A percentile compares a stretch with the other conserved stretches of the same genome.
Evolutionary conservation across 2,113 vertebrate genomes (phyloP).

Genomic region (Blennius ocellaris): DNA sequence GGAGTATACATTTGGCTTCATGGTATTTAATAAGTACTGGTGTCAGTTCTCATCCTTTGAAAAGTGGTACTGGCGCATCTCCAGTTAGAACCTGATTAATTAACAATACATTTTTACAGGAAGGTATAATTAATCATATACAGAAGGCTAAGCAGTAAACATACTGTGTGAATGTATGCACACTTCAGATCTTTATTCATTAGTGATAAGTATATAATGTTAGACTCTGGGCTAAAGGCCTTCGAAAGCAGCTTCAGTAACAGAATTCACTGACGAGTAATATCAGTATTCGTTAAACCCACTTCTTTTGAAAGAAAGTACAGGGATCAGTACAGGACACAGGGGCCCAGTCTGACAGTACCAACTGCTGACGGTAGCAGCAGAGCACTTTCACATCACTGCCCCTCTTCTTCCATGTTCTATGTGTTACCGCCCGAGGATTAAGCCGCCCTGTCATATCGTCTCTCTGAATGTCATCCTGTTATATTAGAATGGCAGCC

Average conservation of each 20-base stretch:
- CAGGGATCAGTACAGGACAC: neutral
- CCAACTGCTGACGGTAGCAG: neutral
- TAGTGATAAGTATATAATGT: too few relatives aligned
- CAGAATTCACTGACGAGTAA: neutral
- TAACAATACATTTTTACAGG: too few relatives aligned
- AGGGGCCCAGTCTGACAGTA: neutral
- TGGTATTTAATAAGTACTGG: too few relatives aligned
- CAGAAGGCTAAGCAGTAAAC: too few relatives aligned
- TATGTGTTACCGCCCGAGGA: rapidly evolving
- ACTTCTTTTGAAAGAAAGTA: neutral
- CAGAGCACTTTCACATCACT: neutral
- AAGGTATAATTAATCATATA: too few relatives aligned
- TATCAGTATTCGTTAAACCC: neutral
- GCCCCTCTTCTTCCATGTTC: neutral
- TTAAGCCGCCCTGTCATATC: neutral
- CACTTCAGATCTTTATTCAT: too few relatives aligned
- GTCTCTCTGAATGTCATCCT: constrained; percentile 31
- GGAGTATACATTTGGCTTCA: too few relatives aligned
- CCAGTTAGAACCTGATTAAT: too few relatives aligned
- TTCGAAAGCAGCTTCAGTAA: neutral
- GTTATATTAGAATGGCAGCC: neutral
- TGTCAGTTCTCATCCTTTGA: too few relatives aligned
- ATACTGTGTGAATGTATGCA: too few relatives aligned
- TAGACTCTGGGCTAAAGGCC: neutral
- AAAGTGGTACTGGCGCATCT: too few relatives aligned